phyloP scores from a whole-genome alignment of 1,140 invertebrate genomes.

The Macrostomum lignano region DNA sequence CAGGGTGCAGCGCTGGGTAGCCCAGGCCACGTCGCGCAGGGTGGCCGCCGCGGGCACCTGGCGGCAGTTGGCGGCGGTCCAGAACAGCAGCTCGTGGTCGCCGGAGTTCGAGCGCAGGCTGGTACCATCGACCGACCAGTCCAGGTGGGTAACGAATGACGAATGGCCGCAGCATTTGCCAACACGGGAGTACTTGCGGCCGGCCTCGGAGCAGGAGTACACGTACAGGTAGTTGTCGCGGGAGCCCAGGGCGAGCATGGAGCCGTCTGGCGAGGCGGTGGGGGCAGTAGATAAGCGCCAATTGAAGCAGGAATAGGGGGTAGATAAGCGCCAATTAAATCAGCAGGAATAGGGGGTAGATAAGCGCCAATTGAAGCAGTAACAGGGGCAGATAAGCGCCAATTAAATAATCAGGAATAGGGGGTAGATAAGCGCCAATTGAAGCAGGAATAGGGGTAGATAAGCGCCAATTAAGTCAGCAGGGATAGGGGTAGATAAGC shows the following conservation, averaged over 20 bases:
- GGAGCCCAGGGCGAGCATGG: conserved; percentile 52
- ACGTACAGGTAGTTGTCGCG: conserved; percentile 66
- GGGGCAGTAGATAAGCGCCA: too few relatives aligned
- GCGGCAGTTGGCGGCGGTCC: conserved; percentile 28
- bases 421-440: too few relatives aligned
- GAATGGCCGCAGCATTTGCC: conserved; percentile 64
- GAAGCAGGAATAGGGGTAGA: too few relatives aligned
- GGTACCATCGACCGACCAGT: conserved; percentile 57
- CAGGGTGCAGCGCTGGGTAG: conserved; percentile 47
- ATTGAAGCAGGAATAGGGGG: too few relatives aligned
- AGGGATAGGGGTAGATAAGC: too few relatives aligned
- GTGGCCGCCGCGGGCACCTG: conserved; percentile 40
- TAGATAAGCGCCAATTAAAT: too few relatives aligned
- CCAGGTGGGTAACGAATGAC: conserved; percentile 58
- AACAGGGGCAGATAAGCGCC: too few relatives aligned
- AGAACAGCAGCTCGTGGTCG: conserved; percentile 61
- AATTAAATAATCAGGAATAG: too few relatives aligned
- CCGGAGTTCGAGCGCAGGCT: conserved; percentile 58
- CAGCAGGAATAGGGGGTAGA: too few relatives aligned
- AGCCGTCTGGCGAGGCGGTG: too few relatives aligned
- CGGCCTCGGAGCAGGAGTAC: conserved; percentile 40
- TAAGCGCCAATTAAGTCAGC: too few relatives aligned
- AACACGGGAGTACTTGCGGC: conserved; percentile 45
- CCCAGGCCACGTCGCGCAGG: conserved; percentile 50
- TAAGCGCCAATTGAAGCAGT: too few relatives aligned